Evolutionary conservation across 1,140 invertebrate genomes (phyloP).

Genomic region (Drosophila pseudoobscura): DNA sequence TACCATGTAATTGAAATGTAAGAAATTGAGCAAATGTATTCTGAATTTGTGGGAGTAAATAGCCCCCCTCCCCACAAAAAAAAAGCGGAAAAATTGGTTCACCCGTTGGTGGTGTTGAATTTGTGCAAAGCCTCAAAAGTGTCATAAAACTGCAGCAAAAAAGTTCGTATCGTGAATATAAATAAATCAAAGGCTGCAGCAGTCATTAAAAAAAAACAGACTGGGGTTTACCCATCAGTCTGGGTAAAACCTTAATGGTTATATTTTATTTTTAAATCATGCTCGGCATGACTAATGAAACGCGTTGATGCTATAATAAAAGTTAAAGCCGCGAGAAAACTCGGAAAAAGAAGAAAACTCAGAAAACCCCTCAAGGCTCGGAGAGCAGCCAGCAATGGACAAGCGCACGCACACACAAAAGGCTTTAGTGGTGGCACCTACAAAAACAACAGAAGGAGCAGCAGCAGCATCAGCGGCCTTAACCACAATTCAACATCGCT

Average conservation of each 20-base stretch:
- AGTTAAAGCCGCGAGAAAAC: constrained; percentile 30
- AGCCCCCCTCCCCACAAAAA: no score
- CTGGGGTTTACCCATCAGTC: constrained; percentile 6
- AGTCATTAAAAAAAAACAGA: constrained; percentile 13
- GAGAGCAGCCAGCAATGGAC: constrained; percentile 7
- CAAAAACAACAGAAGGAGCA: constrained; percentile 32
- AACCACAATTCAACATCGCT: constrained; percentile 45
- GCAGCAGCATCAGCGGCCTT: constrained; percentile 11
- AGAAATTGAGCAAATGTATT: no score
- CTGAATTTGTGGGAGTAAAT: no score
- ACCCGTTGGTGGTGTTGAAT: neutral
- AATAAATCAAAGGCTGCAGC: constrained; percentile 22
- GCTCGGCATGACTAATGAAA: constrained; percentile 70
- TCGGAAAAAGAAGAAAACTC: constrained; percentile 15
- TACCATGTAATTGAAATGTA: no score
- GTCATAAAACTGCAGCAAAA: constrained; percentile 29
- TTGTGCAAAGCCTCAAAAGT: constrained; percentile 54
- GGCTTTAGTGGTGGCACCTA: constrained; percentile 46
- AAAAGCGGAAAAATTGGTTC: no score
- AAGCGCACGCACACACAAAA: constrained; percentile 16
- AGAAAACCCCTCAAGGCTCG: constrained; percentile 37
- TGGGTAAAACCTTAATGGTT: constrained; percentile 32
- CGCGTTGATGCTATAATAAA: constrained; percentile 52
- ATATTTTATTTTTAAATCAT: constrained; percentile 60
- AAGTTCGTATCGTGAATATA: constrained; percentile 6